Percentiles rank a stretch among this genome's conserved stretches.
These are phyloP conservation scores for Eurois occulta DNA, from an alignment of 2,888 invertebrate species.

Conservation along the genomic window DNA sequence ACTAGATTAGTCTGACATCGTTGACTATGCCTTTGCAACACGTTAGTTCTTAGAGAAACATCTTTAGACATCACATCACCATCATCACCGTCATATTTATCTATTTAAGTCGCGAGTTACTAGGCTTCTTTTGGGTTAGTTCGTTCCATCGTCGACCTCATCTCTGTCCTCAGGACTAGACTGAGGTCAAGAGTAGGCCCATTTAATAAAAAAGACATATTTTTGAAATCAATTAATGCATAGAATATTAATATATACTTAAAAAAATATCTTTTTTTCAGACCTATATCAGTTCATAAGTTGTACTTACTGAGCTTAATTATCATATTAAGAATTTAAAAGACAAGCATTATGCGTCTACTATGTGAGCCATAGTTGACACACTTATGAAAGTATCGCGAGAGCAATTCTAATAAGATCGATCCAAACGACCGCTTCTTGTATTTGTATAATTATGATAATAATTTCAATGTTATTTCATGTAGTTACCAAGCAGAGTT, in stretches of 20 bases:
- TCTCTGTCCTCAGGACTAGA: too few relatives aligned
- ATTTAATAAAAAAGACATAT: too few relatives aligned
- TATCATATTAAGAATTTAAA: not conserved
- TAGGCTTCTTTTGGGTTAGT: too few relatives aligned
- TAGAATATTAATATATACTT: too few relatives aligned
- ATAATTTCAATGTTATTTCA: not conserved
- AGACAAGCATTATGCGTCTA: not conserved
- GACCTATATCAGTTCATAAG: too few relatives aligned
- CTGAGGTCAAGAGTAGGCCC: too few relatives aligned
- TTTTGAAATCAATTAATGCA: not conserved
- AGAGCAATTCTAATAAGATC: not conserved
- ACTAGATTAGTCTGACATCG: slow-evolving; percentile 3
- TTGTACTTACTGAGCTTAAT: not conserved
- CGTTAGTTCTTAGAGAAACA: not conserved
- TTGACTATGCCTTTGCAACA: slow-evolving; percentile 1
- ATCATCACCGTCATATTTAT: too few relatives aligned
- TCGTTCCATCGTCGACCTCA: too few relatives aligned
- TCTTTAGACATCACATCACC: too few relatives aligned
- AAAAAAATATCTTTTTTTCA: too few relatives aligned
- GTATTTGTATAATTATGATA: not conserved
- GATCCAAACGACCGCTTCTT: not conserved
- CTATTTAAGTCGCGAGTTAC: too few relatives aligned
- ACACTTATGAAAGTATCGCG: not conserved
- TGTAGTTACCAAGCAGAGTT: not conserved
- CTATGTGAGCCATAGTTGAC: not conserved